Evolutionary conservation across 1,140 invertebrate genomes (phyloP).

Genomic region (Megathymus violae): DNA sequence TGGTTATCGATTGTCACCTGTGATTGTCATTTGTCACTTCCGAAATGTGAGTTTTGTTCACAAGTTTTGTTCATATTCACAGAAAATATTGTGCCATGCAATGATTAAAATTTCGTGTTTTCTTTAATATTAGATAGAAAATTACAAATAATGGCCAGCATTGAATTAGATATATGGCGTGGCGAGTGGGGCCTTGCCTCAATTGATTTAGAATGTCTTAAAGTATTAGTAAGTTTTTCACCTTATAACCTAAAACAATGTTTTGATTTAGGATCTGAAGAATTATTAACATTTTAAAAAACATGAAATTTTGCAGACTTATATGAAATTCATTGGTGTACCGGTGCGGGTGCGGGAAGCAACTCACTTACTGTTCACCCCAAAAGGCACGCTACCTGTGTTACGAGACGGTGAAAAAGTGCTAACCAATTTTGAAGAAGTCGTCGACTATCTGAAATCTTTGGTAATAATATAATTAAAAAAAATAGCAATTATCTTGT

Average conservation of each 20-base stretch:
- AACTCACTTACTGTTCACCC: conserved; percentile 88
- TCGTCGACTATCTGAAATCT: conserved; percentile 87
- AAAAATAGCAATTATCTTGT: too few relatives aligned
- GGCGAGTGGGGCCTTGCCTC: conserved; percentile 94
- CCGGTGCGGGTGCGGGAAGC: conserved; percentile 87
- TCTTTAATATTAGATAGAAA: conserved; percentile 32
- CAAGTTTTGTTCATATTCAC: neutral
- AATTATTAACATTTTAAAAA: conserved; percentile 42
- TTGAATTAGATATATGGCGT: conserved; percentile 90
- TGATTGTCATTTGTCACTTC: neutral
- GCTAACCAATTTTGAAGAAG: conserved; percentile 86
- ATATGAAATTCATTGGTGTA: conserved; percentile 89
- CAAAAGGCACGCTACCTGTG: conserved; percentile 88
- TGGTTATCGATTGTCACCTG: too few relatives aligned
- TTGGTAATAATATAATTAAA: conserved; percentile 65
- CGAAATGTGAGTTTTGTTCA: neutral
- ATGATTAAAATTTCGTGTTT: conserved; percentile 44
- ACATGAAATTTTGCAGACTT: conserved; percentile 86
- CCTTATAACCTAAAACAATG: conserved; percentile 53
- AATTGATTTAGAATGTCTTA: conserved; percentile 90
- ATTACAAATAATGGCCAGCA: conserved; percentile 66
- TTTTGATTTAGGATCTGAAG: conserved; percentile 47
- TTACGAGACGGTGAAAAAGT: conserved; percentile 85
- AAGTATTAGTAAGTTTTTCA: conserved; percentile 87
- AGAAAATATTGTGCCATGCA: conserved; percentile 37